Percentiles rank a stretch among this genome's conserved stretches.
phyloP scores from a whole-genome alignment of 2,888 invertebrate species.

The Drosophila falleni region DNA sequence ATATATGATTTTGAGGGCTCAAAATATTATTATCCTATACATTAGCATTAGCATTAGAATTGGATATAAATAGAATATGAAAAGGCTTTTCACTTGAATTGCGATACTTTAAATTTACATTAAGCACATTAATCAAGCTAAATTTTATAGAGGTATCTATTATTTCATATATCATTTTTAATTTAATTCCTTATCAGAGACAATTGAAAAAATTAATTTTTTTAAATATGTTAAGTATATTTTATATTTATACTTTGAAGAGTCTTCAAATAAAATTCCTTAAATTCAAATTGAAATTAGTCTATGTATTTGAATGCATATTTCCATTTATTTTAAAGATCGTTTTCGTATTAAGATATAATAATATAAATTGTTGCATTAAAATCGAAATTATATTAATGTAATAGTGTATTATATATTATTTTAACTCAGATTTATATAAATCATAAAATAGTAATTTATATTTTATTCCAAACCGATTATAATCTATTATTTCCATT shows the following conservation, averaged over 20 bases:
- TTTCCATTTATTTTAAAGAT: background rate
- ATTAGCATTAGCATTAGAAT: background rate
- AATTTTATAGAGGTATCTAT: background rate
- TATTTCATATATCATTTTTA: background rate
- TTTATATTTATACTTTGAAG: too few species aligned
- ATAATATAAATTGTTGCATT: too few species aligned
- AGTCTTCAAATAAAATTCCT: too few species aligned
- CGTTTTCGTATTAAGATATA: background rate
- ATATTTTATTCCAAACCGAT: background rate
- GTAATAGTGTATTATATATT: too few species aligned
- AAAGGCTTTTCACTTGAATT: constrained; percentile 21
- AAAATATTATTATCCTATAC: constrained; percentile 1
- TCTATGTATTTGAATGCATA: background rate
- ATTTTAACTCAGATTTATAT: too few species aligned
- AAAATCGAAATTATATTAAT: too few species aligned
- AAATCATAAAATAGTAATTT: too few species aligned
- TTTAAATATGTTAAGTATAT: too few species aligned
- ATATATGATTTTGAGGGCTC: constrained; percentile 5
- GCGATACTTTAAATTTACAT: background rate
- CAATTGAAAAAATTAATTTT: too few species aligned
- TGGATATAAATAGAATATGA: constrained; percentile 17
- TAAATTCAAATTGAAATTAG: background rate
- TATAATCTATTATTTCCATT: background rate
- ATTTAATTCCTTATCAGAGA: too few species aligned
- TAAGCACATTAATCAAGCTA: background rate